Evolutionary conservation across 2,888 invertebrate genomes (phyloP), one percentile per base, ranked within the genome.

Genomic region (Gymnocheta viridis): DNA sequence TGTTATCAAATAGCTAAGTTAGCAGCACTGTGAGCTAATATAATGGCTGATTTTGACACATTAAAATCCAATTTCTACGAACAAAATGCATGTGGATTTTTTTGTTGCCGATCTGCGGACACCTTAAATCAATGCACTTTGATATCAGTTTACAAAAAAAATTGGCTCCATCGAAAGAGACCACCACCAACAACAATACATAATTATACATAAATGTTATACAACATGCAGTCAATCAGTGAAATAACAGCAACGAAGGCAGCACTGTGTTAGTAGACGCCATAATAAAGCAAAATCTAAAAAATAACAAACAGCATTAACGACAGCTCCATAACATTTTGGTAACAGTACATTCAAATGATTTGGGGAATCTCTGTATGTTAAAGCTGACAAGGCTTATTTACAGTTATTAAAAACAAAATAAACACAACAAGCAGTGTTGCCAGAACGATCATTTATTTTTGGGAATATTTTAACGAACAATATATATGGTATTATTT

Each of bases 111-210:
- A n/a, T n/a, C n/a, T n/a, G n/a, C n/a, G n/a, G n/a, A n/a, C n/a
- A n/a, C n/a, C n/a, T n/a, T n/a, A n/a, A n/a, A n/a, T n/a, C n/a
- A n/a, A n/a, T n/a, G n/a, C n/a, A n/a, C 4, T 5, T 32, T 32
- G 7, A 32, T 32, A 32, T 7, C 32, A 32, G 4, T 5, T 79
- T 74, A 79, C n/a, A n/a, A n/a, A n/a, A 69, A 70, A 70, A 83
- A 83, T 76, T 29, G 83, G 76, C 70, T 80, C 51, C 70, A 80
- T 44, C 62, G 22, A 49, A 73, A 69, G 22, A 78, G 29, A 35
- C 47, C 60, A n/a, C n/a, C 56, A 60, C 41, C 32, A 70, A 41
- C 56, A 82, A 49, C 44, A 66, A 49, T 10, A 1, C 10, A 10
- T 10, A 17, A 7, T 17, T 12, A 44, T 54, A 47, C 27, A 35